Base-by-base conservation (phyloP, 2,888 invertebrate genomes). In the Bembecia ichneumoniformis region DNA sequence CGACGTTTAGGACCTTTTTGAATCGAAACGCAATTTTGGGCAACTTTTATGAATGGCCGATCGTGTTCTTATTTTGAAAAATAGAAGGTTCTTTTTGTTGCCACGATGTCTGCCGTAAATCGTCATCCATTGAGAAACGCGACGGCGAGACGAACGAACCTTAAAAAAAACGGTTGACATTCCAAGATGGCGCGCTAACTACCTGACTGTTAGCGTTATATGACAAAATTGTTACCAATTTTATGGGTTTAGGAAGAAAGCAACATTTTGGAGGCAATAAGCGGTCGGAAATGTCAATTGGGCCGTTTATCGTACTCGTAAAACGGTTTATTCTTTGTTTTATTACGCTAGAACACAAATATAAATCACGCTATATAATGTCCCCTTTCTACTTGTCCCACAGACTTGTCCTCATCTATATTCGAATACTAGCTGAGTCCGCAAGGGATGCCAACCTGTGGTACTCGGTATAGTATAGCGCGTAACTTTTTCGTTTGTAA, bases 21-120 rank as follows among this genome's bases (percentile, higher is more conserved):
- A 54, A 57, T 59, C 49, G 49, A 52, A 50, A 44, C 28, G 28
- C 40, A 49, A 49, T 49, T 40, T 20, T 47, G 53, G 51, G 57
- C 56, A 57, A 60, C 53, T 61, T 72, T 74, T 74, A 71, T 80
- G 79, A 82, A 81, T 80, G 77, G 71, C 72, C 72, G 69, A 76
- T 67, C 71, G 68, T 63, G 67, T 66, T 70, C 64, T 61, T 58
- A 62, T 69, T 69, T 68, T 55, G 60, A 67, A 71, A 69, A 69
- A 64, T 40, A 71, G 67, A 69, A 66, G 66, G 63, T 64, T 67
- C 62, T 71, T 82, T 77, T 78, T 80, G 81, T 79, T 71, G 81
- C 81, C 84, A 64, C 70, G 63, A 66, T 68, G 84, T 86, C 84
- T 84, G 78, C 68, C 82, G 82, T 83, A 82, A 81, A 79, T 78